Conservation (phyloP, 2,113 vertebrate species). For the Condylura cristata region DNA sequence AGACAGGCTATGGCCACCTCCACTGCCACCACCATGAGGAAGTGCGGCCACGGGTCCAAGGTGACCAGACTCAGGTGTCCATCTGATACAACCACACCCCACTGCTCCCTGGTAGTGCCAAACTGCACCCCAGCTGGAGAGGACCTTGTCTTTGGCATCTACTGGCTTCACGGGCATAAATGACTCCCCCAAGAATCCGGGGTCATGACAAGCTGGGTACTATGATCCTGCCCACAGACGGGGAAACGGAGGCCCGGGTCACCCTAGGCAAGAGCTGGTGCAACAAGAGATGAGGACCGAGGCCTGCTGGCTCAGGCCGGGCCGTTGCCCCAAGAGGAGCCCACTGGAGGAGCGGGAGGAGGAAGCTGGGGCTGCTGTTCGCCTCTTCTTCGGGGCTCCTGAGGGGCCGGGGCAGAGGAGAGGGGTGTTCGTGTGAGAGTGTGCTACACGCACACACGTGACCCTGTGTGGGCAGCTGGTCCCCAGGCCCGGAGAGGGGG, state of each 20-base stretch:
- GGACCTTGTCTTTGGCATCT: not conserved
- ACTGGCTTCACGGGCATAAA: not conserved
- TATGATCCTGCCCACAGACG: not conserved
- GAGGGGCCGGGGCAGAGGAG: not conserved
- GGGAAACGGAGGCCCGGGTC: not conserved
- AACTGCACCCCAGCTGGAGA: not conserved
- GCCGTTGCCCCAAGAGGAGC: not conserved
- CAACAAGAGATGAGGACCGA: not conserved
- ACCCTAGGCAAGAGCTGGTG: not conserved
- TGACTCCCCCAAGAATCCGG: not conserved
- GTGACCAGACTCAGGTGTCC: not conserved
- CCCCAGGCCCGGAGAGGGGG: not conserved
- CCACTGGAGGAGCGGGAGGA: not conserved
- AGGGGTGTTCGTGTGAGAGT: not conserved
- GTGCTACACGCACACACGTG: not conserved
- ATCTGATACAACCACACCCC: not conserved
- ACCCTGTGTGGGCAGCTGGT: not conserved
- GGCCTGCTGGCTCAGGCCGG: not conserved
- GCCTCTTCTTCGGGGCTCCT: not conserved
- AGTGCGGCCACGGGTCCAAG: fast-evolving
- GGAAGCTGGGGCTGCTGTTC: not conserved
- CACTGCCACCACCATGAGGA: not conserved
- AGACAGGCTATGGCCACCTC: not conserved
- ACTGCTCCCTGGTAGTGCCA: not conserved
- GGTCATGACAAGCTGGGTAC: not conserved